Conservation (phyloP, 2,888 invertebrate species). For the Amphiduros pacificus region DNA sequence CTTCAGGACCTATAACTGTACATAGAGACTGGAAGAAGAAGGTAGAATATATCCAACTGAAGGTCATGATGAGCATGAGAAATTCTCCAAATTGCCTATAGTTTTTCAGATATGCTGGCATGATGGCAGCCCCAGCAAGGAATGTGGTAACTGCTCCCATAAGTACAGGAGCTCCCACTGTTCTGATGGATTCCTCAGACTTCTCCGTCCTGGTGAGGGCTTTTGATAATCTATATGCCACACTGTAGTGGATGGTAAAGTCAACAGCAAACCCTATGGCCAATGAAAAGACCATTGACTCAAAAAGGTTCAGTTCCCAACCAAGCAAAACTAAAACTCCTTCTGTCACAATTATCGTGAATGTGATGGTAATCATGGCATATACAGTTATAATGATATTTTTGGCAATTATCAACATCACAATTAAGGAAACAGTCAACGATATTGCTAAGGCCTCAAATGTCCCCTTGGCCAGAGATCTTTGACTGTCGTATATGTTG, state of each 20-base stretch:
- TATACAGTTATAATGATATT: neutral
- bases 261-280: neutral
- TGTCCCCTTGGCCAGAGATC: neutral
- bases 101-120: neutral
- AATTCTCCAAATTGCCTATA: neutral
- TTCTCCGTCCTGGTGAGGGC: neutral
- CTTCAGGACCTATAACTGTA: neutral
- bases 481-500: neutral
- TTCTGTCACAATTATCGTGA: neutral
- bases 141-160: neutral
- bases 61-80: neutral
- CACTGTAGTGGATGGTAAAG: neutral
- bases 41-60: neutral
- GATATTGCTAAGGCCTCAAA: neutral
- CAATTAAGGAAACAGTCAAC: neutral
- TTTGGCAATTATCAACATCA: neutral
- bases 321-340: neutral
- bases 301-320: neutral
- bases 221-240: neutral
- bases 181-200: neutral
- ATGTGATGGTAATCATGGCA: neutral
- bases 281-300: neutral
- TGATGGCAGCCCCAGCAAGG: neutral
- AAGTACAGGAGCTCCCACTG: neutral
- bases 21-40: neutral